Evolutionary conservation across 2,797 vertebrate genomes (phyloP), one percentile per base, ranked within the genome.

Genomic region (Setipinna tenuifilis): DNA sequence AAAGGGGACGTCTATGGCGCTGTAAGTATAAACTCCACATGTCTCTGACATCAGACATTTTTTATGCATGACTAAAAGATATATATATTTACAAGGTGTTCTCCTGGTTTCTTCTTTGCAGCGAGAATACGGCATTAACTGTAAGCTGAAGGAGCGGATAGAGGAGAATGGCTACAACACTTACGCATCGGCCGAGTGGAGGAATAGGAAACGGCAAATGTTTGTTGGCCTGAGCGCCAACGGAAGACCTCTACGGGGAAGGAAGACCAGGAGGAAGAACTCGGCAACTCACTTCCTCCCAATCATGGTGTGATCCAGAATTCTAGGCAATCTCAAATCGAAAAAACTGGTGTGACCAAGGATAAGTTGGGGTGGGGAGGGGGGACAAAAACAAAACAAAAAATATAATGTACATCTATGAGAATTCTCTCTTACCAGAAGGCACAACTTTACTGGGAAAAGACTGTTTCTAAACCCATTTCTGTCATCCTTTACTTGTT

Each of bases 141-240:
- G 98, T 94, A 97, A 96, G 87, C 91, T 99, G 93, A 98, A 97
- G 92, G 98, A 99, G 91, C 95, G 98, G 61, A 99, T 99, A 88
- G 97, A 99, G 93, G 98, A 99, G 95, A 99, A 99, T 9, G 98
- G 98, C 85, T 99, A 99, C 92, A 99, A 99, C 90, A 99, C 98
- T 0, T 99, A 99, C 0, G 97, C 98, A 0, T 99, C 98, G 0
- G 96, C 97, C 19, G 93, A 96, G 91, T 98, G 98, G 98, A 97
- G 94, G 90, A 97, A 98, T 92, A 97, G 97, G 25, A 97, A 97
- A 91, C 95, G 96, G 84, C 97, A 97, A 93, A 98, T 99, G 98
- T 99, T 98, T 50, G 97, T 99, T 88, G 97, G 97, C n/a, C 91
- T 99, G 86, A 99, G 96, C 61, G 96, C 97, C 86, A 97, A 97